Percentiles rank a stretch among this genome's conserved stretches.
These are phyloP conservation scores for Athene cunicularia DNA, from an alignment of 2,113 vertebrate genomes.

Conservation along the genomic window DNA sequence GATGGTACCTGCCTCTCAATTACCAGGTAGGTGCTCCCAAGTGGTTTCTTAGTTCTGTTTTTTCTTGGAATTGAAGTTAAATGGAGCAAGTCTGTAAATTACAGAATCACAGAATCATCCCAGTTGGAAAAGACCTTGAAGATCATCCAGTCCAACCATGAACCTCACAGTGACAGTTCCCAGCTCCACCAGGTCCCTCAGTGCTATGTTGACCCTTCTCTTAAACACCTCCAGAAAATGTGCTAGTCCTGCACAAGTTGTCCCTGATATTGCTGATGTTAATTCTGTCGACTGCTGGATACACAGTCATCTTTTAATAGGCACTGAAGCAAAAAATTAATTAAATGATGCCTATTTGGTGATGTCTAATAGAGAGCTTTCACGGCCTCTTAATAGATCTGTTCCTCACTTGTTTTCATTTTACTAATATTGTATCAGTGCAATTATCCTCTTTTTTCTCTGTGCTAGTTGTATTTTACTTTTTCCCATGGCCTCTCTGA, in stretches of 20 bases:
- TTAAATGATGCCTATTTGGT: not conserved
- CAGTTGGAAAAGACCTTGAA: no score
- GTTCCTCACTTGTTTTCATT: not conserved
- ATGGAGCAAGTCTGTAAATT: not conserved
- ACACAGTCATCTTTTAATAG: not conserved
- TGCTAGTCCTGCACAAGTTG: not conserved
- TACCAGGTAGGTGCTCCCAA: not conserved
- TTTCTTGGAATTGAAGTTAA: not conserved
- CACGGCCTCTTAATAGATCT: not conserved
- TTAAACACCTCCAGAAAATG: not conserved
- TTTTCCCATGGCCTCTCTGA: not conserved
- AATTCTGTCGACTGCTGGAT: not conserved
- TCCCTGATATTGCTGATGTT: not conserved
- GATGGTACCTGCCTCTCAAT: not conserved
- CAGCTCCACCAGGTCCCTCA: no score
- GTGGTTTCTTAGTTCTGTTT: not conserved
- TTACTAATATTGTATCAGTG: not conserved
- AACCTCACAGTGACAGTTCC: no score
- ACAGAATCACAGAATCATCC: no score
- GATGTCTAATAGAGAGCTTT: not conserved
- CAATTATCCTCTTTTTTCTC: not conserved
- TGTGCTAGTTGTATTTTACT: not conserved
- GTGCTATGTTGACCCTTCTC: no score
- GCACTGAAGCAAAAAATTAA: not conserved
- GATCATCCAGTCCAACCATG: no score